Base-by-base conservation (phyloP, 2,888 invertebrate species). In the Pseudococcus viburni region DNA sequence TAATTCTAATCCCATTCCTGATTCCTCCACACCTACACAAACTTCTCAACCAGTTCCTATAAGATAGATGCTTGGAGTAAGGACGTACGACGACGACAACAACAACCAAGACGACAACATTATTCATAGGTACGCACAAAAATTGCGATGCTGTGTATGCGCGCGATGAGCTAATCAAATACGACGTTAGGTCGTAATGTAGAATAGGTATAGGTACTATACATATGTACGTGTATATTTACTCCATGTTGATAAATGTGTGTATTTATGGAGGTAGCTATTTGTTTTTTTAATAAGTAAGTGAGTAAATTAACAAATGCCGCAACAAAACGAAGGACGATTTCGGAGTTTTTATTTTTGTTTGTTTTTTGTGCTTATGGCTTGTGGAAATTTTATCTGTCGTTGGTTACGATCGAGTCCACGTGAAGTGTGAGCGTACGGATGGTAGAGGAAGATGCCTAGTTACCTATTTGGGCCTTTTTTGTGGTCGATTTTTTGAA, bases 121-220 rank as follows among this genome's bases (percentile, higher is more conserved):
- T 55, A 55, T 12, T 5, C 7, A 55, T n/a, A n/a, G n/a, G n/a
- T n/a, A n/a, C n/a, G n/a, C n/a, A n/a, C 55, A 55, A n/a, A 55
- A 55, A 55, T 55, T 51, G 15, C 51, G 15, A 51, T 51, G 11
- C 42, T 42, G 42, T 42, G 42, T 42, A 51, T 51, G 12, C 51
- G 51, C 15, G 55, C 55, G n/a, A 55, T 55, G 55, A 55, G 55
- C 55, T 55, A 55, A 55, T 55, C 55, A n/a, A 55, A 55, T n/a
- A 55, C n/a, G n/a, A n/a, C n/a, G n/a, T 8, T 9, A n/a, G 55
- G n/a, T n/a, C n/a, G 55, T 4, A 6, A 55, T 55, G n/a, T 55
- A 12, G 12, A 51, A 17, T 51, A n/a, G n/a, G n/a, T n/a, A n/a
- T n/a, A n/a, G n/a, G n/a, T n/a, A 51, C 51, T 15, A 5, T 51